A percentile compares a stretch with the other conserved stretches of the same genome.
phyloP scores from a whole-genome alignment of 2,113 vertebrate genomes.

The Phrynocephalus versicolor region DNA sequence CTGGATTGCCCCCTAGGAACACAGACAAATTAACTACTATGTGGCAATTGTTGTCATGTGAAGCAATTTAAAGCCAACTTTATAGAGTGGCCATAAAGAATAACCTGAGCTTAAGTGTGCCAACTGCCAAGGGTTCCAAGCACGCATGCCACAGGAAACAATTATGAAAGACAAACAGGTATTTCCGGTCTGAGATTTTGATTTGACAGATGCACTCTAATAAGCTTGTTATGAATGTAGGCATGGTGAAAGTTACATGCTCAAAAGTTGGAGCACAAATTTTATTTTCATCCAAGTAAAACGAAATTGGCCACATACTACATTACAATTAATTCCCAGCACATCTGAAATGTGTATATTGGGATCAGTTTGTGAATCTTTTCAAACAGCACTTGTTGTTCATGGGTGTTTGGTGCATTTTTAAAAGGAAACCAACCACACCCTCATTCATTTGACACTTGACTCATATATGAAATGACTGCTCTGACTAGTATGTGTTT shows the following conservation, averaged over 20 bases:
- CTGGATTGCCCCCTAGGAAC: neutral
- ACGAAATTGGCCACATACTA: neutral
- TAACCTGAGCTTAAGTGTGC: neutral
- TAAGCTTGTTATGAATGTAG: neutral
- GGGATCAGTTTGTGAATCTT: neutral
- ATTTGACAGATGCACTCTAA: neutral
- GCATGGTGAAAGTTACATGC: neutral
- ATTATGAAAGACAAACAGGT: neutral
- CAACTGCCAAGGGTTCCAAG: neutral
- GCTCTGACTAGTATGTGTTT: neutral
- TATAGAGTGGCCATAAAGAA: neutral
- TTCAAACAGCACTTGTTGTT: neutral
- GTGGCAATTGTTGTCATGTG: neutral
- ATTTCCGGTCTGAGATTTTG: neutral
- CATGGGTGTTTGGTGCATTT: neutral
- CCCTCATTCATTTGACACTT: neutral
- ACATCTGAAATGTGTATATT: neutral
- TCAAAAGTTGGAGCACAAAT: neutral
- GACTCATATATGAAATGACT: neutral
- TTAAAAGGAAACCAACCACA: slow-evolving; percentile 13
- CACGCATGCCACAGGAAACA: neutral
- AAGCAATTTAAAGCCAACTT: neutral
- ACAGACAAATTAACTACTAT: neutral
- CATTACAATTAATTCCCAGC: neutral
- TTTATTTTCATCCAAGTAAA: neutral